Conservation (phyloP, 2,797 vertebrate species). For the Taeniopygia guttata region DNA sequence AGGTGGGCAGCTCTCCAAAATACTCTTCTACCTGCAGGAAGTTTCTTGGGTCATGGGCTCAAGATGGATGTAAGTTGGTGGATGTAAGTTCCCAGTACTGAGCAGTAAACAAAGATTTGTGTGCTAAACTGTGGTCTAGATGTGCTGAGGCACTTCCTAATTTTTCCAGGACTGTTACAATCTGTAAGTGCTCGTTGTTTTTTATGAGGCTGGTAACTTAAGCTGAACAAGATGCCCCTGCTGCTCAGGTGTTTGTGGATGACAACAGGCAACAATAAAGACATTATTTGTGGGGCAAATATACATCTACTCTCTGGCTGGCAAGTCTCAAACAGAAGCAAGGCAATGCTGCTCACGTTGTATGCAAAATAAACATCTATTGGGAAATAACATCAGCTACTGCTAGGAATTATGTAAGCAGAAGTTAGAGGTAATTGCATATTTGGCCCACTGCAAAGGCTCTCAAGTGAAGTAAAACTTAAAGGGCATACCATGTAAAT, state of each 20-base stretch:
- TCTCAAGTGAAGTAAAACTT: neutral
- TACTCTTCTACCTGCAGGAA: neutral
- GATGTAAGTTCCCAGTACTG: neutral
- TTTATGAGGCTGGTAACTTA: neutral
- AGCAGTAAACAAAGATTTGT: neutral
- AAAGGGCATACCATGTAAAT: neutral
- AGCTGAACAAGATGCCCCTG: neutral
- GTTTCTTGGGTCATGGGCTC: neutral
- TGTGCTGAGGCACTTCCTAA: neutral
- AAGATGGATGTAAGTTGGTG: too few species aligned
- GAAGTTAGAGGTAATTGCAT: neutral
- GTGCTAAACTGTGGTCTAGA: neutral
- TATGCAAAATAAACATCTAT: neutral
- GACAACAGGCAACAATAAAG: neutral
- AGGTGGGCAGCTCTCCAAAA: neutral
- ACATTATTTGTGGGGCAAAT: neutral
- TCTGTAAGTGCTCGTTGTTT: neutral
- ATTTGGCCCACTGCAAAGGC: neutral
- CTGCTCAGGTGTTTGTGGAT: neutral
- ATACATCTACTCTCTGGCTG: neutral
- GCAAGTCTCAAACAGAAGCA: neutral
- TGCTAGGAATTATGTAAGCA: neutral
- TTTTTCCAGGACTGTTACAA: neutral
- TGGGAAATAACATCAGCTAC: neutral
- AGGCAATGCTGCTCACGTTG: neutral